These are phyloP conservation scores for Bufotes viridis DNA, from an alignment of 2,797 vertebrate genomes.

Conservation along the genomic window DNA sequence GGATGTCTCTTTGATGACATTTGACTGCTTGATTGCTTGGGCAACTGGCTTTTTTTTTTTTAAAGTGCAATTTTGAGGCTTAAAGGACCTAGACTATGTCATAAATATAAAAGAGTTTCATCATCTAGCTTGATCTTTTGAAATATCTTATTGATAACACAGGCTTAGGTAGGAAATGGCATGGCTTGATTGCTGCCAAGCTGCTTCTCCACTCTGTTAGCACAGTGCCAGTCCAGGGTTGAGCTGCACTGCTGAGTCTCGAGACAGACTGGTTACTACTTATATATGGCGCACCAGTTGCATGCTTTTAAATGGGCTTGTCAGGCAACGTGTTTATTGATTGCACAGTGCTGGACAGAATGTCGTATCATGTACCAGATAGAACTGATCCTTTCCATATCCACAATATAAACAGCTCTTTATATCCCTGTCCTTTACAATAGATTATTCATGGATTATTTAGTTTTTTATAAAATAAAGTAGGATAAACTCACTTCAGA, in stretches of 20 bases:
- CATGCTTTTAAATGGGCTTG: neutral
- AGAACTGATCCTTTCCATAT: neutral
- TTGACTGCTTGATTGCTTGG: neutral
- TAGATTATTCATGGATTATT: neutral
- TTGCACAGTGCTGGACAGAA: neutral
- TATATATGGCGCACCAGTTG: neutral
- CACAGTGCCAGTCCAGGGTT: neutral
- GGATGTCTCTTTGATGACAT: neutral
- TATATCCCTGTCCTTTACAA: neutral
- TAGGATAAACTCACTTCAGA: neutral
- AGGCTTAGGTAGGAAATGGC: neutral
- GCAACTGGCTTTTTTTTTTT: neutral
- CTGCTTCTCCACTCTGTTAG: neutral
- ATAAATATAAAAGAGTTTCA: neutral
- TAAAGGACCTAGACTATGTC: neutral
- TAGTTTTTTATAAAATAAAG: neutral
- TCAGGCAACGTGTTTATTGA: constrained; percentile 11
- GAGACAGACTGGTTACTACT: neutral
- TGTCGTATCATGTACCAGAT: neutral
- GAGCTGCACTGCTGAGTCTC: neutral
- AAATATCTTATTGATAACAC: neutral
- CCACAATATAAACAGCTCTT: neutral
- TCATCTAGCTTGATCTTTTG: neutral
- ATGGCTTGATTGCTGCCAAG: neutral
- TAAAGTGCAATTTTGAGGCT: neutral